A percentile compares a stretch with the other conserved stretches of the same genome.
Conservation (phyloP, 2,113 vertebrate genomes). For the Narcine bancroftii region DNA sequence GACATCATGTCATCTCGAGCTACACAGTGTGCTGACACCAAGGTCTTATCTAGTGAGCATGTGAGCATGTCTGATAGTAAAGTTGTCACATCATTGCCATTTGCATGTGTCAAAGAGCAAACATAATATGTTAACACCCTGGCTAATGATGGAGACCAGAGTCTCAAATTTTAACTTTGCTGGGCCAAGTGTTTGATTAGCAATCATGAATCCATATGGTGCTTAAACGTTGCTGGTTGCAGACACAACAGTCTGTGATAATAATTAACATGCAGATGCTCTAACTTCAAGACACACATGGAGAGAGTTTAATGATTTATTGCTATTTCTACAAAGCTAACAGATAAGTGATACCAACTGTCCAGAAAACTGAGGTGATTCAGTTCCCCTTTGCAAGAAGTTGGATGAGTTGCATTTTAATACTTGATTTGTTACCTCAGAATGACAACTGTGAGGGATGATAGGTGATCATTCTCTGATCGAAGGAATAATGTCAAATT, state of each 20-base stretch:
- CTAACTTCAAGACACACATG: not conserved
- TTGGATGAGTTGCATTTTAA: not conserved
- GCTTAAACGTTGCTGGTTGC: not conserved
- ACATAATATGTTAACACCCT: not conserved
- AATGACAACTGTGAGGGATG: not conserved
- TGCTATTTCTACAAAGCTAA: too few species aligned
- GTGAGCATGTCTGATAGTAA: not conserved
- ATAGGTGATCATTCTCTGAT: not conserved
- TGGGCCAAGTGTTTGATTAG: not conserved
- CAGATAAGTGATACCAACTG: not conserved
- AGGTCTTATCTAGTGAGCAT: not conserved
- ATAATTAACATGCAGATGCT: not conserved
- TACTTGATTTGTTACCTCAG: not conserved
- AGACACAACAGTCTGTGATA: not conserved
- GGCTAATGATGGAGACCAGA: not conserved
- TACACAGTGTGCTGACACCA: not conserved
- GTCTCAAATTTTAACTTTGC: not conserved
- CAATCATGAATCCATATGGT: not conserved
- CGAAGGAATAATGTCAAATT: not conserved
- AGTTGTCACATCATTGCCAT: not conserved
- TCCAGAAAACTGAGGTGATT: not conserved
- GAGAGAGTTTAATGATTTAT: not conserved
- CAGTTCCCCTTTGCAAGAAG: not conserved
- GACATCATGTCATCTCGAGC: not conserved
- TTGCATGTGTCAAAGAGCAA: not conserved